Evolutionary conservation across 1,140 invertebrate genomes (phyloP).

Genomic region (Ptiloglossa arizonensis): DNA sequence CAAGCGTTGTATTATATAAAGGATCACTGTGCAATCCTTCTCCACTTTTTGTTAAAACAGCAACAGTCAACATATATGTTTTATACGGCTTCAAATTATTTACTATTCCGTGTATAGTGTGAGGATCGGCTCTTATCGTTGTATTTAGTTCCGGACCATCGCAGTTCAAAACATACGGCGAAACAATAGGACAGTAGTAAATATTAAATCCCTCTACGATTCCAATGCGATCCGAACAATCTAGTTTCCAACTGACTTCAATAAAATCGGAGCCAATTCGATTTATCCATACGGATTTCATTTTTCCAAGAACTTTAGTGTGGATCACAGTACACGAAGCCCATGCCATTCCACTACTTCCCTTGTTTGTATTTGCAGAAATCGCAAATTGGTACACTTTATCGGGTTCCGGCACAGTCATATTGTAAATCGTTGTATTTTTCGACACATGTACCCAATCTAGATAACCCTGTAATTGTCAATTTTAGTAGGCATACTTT

Average conservation of each 20-base stretch:
- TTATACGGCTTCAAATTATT: constrained; percentile 87
- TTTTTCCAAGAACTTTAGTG: constrained; percentile 85
- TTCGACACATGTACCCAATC: constrained; percentile 83
- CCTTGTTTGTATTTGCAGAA: constrained; percentile 84
- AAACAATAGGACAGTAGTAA: constrained; percentile 86
- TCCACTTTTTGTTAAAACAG: constrained; percentile 88
- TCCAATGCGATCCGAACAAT: constrained; percentile 86
- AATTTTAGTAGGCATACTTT: not conserved
- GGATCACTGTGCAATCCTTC: constrained; percentile 87
- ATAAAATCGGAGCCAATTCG: constrained; percentile 83
- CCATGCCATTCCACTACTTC: constrained; percentile 90
- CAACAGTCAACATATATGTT: constrained; percentile 88
- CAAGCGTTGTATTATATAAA: constrained; percentile 87
- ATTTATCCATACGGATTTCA: constrained; percentile 85
- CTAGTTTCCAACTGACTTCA: constrained; percentile 86
- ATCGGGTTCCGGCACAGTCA: constrained; percentile 80
- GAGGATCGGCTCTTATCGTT: constrained; percentile 80
- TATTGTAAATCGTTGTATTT: constrained; percentile 79
- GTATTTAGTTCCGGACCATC: constrained; percentile 78
- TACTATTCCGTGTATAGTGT: constrained; percentile 75
- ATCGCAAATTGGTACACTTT: constrained; percentile 87
- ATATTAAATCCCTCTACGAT: constrained; percentile 86
- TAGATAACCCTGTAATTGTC: constrained; percentile 80
- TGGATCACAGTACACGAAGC: constrained; percentile 89
- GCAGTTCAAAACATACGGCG: constrained; percentile 81